Conservation (phyloP, 2,888 invertebrate species). For the Acronicta alni region DNA sequence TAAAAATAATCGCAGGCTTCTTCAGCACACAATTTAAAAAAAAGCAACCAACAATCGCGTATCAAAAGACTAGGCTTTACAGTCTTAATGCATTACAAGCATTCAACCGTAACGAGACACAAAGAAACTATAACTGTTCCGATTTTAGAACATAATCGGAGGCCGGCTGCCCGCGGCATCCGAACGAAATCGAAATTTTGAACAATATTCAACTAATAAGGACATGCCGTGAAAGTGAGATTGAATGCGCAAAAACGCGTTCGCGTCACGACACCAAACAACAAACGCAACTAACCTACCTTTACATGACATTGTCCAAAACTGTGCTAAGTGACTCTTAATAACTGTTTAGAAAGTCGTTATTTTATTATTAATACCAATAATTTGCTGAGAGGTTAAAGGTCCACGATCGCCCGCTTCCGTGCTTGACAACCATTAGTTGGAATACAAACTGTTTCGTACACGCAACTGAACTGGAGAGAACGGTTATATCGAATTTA, state of each 20-base stretch:
- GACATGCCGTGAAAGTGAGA: conserved; percentile 81
- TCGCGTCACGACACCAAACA: conserved; percentile 56
- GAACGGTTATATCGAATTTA: conserved; percentile 61
- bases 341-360: conserved; percentile 81
- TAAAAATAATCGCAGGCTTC: conserved; percentile 22
- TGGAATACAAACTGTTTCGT: conserved; percentile 59
- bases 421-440: conserved; percentile 69
- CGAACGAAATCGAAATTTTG: conserved; percentile 77
- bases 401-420: conserved; percentile 69
- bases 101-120: conserved; percentile 43
- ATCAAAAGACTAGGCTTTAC: conserved; percentile 33
- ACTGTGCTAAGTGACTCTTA: conserved; percentile 67
- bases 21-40: conserved; percentile 4
- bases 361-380: conserved; percentile 74
- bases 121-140: conserved; percentile 51
- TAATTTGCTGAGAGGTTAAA: conserved; percentile 71
- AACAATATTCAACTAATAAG: conserved; percentile 81
- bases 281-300: conserved; percentile 53
- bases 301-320: conserved; percentile 56
- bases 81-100: conserved; percentile 39
- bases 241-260: conserved; percentile 68
- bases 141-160: conserved; percentile 55
- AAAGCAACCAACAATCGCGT: conserved; percentile 40
- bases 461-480: conserved; percentile 60
- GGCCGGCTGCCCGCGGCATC: conserved; percentile 56